Percentiles rank a stretch among this genome's conserved stretches.
phyloP scores from a whole-genome alignment of 2,797 vertebrate species.

The Mastacembelus armatus region DNA sequence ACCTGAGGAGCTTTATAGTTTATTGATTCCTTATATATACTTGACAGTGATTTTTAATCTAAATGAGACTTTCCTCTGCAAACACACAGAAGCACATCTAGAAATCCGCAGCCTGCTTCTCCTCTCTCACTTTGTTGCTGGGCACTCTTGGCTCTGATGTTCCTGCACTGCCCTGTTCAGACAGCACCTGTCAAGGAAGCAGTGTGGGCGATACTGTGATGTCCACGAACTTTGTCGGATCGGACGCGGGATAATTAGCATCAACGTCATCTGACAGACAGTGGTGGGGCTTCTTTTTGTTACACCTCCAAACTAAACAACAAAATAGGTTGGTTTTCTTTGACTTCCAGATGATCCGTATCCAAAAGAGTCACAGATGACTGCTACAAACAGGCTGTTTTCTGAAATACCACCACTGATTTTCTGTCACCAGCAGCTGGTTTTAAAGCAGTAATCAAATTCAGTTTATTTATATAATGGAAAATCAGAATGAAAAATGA shows the following conservation, averaged over 20 bases:
- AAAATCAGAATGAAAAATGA: no score
- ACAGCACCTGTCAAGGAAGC: conserved; percentile 24
- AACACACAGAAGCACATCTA: neutral
- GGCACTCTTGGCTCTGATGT: neutral
- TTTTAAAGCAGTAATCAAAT: neutral
- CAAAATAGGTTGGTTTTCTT: neutral
- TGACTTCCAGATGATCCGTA: neutral
- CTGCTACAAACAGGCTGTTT: neutral
- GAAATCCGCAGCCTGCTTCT: neutral
- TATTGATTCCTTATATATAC: no score
- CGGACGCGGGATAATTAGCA: conserved; percentile 19
- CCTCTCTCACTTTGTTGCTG: neutral
- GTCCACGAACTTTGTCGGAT: conserved; percentile 15
- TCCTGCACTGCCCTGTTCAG: neutral
- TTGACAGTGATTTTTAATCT: no score
- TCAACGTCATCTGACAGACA: neutral
- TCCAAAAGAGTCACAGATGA: neutral
- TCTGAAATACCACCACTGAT: neutral
- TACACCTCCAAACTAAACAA: neutral
- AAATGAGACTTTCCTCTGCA: neutral
- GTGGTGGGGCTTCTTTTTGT: neutral
- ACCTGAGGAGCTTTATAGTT: no score
- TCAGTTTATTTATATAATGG: no score
- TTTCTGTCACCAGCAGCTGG: neutral
- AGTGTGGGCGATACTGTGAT: conserved; percentile 15